Conservation (phyloP, 1,140 invertebrate genomes). For the Halyomorpha halys region DNA sequence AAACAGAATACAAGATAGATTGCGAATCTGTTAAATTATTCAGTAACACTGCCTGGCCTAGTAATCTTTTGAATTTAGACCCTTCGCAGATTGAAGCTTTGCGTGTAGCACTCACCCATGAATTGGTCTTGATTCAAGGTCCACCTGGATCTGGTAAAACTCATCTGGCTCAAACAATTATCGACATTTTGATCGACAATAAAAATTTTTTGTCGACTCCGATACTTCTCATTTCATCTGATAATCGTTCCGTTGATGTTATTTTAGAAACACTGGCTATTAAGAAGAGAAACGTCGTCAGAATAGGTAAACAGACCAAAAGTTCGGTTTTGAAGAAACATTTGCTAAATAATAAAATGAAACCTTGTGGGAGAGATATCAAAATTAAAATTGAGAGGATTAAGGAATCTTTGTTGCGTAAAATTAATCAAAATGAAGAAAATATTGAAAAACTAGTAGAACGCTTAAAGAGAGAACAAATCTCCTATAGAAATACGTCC, state of each 20-base stretch:
- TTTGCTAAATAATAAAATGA: background rate
- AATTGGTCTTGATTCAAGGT: conserved; percentile 66
- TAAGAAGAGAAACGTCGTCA: conserved; percentile 46
- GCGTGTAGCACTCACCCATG: conserved; percentile 44
- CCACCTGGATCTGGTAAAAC: conserved; percentile 75
- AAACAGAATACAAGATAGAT: background rate
- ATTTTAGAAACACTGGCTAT: conserved; percentile 61
- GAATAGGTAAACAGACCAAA: conserved; percentile 62
- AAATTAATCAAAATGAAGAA: background rate
- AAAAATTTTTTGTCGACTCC: conserved; percentile 36
- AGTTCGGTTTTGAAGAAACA: conserved; percentile 39
- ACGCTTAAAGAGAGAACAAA: background rate
- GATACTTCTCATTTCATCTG: conserved; percentile 71
- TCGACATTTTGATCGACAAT: conserved; percentile 47
- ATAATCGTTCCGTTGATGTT: conserved; percentile 81
- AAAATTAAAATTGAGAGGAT: background rate
- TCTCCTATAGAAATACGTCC: background rate
- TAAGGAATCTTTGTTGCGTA: background rate
- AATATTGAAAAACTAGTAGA: background rate
- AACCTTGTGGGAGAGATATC: background rate
- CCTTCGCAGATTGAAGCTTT: conserved; percentile 46
- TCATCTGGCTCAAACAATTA: conserved; percentile 54
- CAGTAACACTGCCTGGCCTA: too few species aligned
- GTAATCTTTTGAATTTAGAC: background rate
- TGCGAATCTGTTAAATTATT: background rate